These are phyloP conservation scores for Tuta absoluta DNA, from an alignment of 2,888 invertebrate genomes.

Conservation along the genomic window DNA sequence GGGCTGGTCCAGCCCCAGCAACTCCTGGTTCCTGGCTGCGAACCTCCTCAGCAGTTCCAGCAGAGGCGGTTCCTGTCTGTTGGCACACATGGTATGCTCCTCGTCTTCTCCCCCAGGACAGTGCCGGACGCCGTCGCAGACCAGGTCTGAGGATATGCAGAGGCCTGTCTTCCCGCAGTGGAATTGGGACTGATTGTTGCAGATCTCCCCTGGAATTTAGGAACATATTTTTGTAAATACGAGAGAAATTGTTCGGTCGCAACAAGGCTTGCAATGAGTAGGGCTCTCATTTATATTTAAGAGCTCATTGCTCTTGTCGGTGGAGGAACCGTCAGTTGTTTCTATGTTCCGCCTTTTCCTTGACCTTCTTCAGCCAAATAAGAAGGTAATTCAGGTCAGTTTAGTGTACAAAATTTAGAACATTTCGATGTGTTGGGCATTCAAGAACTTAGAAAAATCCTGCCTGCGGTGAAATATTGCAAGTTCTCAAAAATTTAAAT, in stretches of 20 bases:
- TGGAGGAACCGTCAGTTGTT: too few relatives aligned
- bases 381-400: too few relatives aligned
- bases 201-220: constrained; percentile 60
- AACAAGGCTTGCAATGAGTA: too few relatives aligned
- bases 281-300: too few relatives aligned
- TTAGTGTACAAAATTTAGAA: too few relatives aligned
- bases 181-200: constrained; percentile 69
- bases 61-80: constrained; percentile 66
- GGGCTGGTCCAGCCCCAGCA: constrained; percentile 65
- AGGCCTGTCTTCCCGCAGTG: constrained; percentile 70
- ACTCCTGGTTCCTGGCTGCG: constrained; percentile 71
- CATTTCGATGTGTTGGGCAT: too few relatives aligned
- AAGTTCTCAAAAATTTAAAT: too few relatives aligned
- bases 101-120: constrained; percentile 85
- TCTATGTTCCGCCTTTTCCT: too few relatives aligned
- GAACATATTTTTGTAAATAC: not conserved
- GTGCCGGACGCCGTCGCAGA: constrained; percentile 85
- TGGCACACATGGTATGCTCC: constrained; percentile 66
- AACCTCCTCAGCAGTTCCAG: constrained; percentile 68
- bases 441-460: too few relatives aligned
- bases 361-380: too few relatives aligned
- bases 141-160: constrained; percentile 84
- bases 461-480: too few relatives aligned
- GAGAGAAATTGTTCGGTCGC: not conserved
- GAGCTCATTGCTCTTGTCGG: too few relatives aligned